phyloP scores from a whole-genome alignment of 92 coral and sea anemone genomes.

The Palythoa grandiflora region DNA sequence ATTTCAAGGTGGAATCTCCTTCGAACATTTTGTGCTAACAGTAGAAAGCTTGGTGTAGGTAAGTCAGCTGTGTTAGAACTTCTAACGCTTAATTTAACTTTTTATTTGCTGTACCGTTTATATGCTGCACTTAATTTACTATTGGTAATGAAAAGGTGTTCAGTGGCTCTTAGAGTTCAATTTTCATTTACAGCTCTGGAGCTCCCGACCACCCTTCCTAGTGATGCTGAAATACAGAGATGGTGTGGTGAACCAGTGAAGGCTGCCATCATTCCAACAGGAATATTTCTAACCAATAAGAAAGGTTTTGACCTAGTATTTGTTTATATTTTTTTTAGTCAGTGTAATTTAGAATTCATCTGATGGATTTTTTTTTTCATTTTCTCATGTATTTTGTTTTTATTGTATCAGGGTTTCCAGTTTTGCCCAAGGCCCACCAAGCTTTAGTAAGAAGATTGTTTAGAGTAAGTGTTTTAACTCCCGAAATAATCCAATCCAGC shows the following conservation, averaged over 20 bases:
- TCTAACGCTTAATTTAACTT: background rate
- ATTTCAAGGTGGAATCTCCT: constrained; percentile 93
- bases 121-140: background rate
- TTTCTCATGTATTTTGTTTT: background rate
- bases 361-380: too few relatives aligned
- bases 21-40: constrained; percentile 86
- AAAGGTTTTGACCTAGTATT: constrained; percentile 34
- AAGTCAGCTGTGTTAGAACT: constrained; percentile 15
- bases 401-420: constrained; percentile 80
- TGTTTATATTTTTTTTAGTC: too few relatives aligned
- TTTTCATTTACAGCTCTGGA: constrained; percentile 74
- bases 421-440: constrained; percentile 92
- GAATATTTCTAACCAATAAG: constrained; percentile 89
- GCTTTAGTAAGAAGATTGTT: constrained; percentile 84
- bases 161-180: background rate
- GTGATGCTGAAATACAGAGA: constrained; percentile 80
- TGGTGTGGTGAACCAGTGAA: constrained; percentile 98
- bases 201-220: constrained; percentile 83
- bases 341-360: too few relatives aligned
- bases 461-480: constrained; percentile 67
- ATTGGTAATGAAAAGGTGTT: background rate
- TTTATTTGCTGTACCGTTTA: background rate
- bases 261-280: constrained; percentile 89
- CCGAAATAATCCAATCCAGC: too few relatives aligned
- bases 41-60: constrained; percentile 92